These are phyloP conservation scores for Callionymus lyra DNA, from an alignment of 2,113 vertebrate species.

Conservation along the genomic window DNA sequence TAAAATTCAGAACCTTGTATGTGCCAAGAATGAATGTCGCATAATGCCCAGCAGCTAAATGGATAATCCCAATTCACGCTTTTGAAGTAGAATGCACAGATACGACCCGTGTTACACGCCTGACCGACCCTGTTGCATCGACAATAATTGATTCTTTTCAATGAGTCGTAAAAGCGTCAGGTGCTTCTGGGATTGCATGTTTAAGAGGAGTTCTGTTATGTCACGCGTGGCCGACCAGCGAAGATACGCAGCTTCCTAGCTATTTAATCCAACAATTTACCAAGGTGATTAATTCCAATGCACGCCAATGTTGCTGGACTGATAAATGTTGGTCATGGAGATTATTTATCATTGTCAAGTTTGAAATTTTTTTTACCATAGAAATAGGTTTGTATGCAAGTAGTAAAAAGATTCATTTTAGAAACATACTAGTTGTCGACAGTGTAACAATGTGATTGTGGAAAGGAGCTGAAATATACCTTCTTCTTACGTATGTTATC, in stretches of 20 bases:
- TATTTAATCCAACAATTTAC: constrained; percentile 51
- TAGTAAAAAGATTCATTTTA: too few species aligned
- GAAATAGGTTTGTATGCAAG: too few species aligned
- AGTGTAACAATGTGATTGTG: too few species aligned
- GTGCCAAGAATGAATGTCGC: constrained; percentile 41
- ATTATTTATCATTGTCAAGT: constrained; percentile 6
- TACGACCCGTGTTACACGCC: constrained; percentile 69
- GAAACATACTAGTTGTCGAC: too few species aligned
- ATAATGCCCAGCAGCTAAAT: constrained; percentile 30
- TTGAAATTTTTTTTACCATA: too few species aligned
- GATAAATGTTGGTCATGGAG: too few species aligned
- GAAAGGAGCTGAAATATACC: too few species aligned
- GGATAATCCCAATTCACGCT: constrained; percentile 46
- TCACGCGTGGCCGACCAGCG: constrained; percentile 54
- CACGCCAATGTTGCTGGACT: constrained; percentile 3
- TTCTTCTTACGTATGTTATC: too few species aligned
- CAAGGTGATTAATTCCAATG: constrained; percentile 43
- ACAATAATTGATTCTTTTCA: constrained; percentile 77
- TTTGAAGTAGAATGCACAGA: constrained; percentile 55
- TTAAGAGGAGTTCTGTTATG: constrained; percentile 52
- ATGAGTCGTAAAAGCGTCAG: constrained; percentile 49
- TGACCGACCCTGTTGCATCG: constrained; percentile 64
- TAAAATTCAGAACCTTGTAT: constrained; percentile 30
- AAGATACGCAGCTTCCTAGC: constrained; percentile 50
- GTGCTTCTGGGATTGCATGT: constrained; percentile 51